Evolutionary conservation across 2,113 vertebrate species (phyloP), one percentile per base, ranked within the genome.

Genomic region (Xiphophorus maculatus): DNA sequence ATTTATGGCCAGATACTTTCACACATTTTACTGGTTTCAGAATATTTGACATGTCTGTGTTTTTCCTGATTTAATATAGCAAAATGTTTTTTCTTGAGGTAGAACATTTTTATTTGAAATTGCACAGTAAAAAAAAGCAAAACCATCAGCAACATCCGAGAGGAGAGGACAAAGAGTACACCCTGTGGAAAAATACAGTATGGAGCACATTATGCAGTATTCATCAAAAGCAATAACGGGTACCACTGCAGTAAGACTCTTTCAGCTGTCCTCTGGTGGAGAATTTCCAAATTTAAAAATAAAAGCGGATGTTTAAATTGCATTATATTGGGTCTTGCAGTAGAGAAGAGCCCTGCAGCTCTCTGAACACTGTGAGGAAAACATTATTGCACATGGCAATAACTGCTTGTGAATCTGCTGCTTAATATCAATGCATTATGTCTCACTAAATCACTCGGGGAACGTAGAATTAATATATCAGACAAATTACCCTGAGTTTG

Each of bases 1-100:
- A 84, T 85, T 80, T 78, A 63, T 74, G 62, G 76, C 44, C 65
- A 63, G 60, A 83, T 1, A 9, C 71, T 87, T 89, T 89, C 76
- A 87, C 88, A 74, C 82, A 90, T 90, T 85, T 88, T 70, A 71
- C 67, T 71, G 75, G 63, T 85, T 65, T 70, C 44, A 83, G 66
- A 79, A 79, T 79, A 70, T 73, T 54, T 66, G 37, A 65, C 35
- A 17, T 32, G 63, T 83, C 77, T 76, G 71, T 68, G 54, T 28
- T 35, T 9, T 37, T 28, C 25, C 33, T 81, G 64, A 66, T 64
- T 40, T 40, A 40, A 72, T 62, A 29, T 44, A 12, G 35, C 3
- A 51, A 80, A 79, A 48, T 77, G 1, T 11, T 76, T 42, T 33
- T 13, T n/a, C 51, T 58, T n/a, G 22, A 58, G 9, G 22, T 3